phyloP scores from a whole-genome alignment of 2,888 invertebrate genomes.

The Hesperia comma region DNA sequence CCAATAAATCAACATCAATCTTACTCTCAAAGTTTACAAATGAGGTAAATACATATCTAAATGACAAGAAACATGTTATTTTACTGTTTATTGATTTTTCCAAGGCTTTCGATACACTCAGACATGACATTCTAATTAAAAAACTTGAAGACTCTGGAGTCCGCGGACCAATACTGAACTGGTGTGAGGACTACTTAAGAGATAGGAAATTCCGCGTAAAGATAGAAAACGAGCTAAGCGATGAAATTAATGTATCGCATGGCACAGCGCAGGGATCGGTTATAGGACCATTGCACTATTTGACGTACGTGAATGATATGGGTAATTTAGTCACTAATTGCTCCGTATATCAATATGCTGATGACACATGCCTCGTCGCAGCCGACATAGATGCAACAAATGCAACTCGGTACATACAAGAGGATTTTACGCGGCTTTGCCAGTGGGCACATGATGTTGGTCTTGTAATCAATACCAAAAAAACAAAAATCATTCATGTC shows the following conservation, averaged over 20 bases:
- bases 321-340: not conserved
- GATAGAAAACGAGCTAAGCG: no score
- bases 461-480: slow-evolving; percentile 14
- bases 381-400: not conserved
- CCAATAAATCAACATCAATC: slow-evolving; percentile 42
- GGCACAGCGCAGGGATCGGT: slow-evolving; percentile 10
- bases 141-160: slow-evolving; percentile 38
- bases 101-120: slow-evolving; percentile 41
- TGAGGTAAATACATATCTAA: slow-evolving; percentile 27
- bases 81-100: slow-evolving; percentile 40
- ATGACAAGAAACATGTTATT: slow-evolving; percentile 38
- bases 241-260: slow-evolving; percentile 22
- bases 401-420: not conserved
- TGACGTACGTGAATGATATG: not conserved
- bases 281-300: not conserved
- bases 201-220: no score
- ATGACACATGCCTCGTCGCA: slow-evolving; percentile 2
- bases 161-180: slow-evolving; percentile 37
- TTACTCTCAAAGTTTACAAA: slow-evolving; percentile 30
- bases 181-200: slow-evolving; percentile 39
- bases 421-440: not conserved
- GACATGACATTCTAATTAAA: slow-evolving; percentile 34
- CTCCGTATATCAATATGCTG: slow-evolving; percentile 11
- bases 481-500: slow-evolving; percentile 16
- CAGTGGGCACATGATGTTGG: slow-evolving; percentile 26